phyloP scores from a whole-genome alignment of 2,888 invertebrate genomes.

The Lottia gigantea region DNA sequence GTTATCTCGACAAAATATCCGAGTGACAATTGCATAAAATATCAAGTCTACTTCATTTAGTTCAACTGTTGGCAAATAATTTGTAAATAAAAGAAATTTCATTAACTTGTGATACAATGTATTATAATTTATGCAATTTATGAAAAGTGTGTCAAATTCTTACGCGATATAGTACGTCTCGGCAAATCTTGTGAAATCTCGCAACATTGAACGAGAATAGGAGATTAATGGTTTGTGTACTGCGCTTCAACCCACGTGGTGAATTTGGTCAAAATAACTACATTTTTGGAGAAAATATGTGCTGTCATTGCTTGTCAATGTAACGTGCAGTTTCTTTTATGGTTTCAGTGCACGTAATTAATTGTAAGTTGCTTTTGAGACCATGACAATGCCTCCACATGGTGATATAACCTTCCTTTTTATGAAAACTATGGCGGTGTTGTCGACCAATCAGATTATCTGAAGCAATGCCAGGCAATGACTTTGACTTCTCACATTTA shows the following conservation, averaged over 20 bases:
- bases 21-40: too few species aligned
- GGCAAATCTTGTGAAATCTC: background rate
- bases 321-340: background rate
- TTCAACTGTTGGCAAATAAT: background rate
- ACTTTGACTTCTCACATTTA: too few species aligned
- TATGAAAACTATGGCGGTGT: constrained; percentile 21
- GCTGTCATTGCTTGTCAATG: constrained; percentile 11
- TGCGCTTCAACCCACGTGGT: constrained; percentile 20
- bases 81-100: background rate
- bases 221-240: constrained; percentile 18
- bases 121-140: background rate
- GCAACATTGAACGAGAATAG: constrained; percentile 14
- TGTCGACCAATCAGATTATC: constrained; percentile 9
- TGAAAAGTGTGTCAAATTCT: constrained; percentile 7
- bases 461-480: too few species aligned
- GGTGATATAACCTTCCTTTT: constrained; percentile 18
- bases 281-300: constrained; percentile 9
- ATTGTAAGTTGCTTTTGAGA: background rate
- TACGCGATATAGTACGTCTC: constrained; percentile 5
- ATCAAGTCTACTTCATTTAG: too few species aligned
- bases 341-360: background rate
- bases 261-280: constrained; percentile 14
- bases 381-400: constrained; percentile 21
- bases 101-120: background rate
- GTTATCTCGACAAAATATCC: too few species aligned